These are phyloP conservation scores for Hapalemur alaotrensis DNA, from an alignment of 2,797 vertebrate genomes.

Conservation along the genomic window DNA sequence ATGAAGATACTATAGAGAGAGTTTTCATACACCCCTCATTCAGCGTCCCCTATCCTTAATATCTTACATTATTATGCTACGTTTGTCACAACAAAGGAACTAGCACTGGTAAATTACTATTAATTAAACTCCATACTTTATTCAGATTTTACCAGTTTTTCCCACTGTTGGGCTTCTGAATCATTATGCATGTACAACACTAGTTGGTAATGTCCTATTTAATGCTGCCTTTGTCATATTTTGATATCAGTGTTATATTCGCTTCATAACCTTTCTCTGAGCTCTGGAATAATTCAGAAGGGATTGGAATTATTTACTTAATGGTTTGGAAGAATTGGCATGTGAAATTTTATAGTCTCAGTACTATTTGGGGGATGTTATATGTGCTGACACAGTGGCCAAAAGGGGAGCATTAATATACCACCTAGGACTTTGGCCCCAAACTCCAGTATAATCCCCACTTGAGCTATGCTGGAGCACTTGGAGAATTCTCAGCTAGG, in stretches of 20 bases:
- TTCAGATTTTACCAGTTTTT: conserved; percentile 12
- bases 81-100: background rate
- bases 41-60: background rate
- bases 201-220: background rate
- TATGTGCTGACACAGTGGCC: background rate
- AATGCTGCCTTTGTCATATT: background rate
- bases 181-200: background rate
- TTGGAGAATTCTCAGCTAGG: background rate
- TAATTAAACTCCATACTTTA: background rate
- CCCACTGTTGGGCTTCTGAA: background rate
- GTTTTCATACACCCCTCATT: background rate
- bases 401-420: background rate
- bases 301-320: background rate
- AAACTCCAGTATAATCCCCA: background rate
- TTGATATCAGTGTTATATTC: background rate
- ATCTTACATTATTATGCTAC: background rate
- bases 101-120: background rate
- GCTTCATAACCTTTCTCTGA: background rate
- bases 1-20: background rate
- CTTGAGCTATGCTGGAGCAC: background rate
- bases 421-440: background rate
- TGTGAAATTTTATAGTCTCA: background rate
- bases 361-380: background rate
- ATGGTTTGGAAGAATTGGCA: background rate
- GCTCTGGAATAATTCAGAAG: background rate